Evolutionary conservation across 2,113 vertebrate species (phyloP).

Genomic region (Periophthalmus modestus): DNA sequence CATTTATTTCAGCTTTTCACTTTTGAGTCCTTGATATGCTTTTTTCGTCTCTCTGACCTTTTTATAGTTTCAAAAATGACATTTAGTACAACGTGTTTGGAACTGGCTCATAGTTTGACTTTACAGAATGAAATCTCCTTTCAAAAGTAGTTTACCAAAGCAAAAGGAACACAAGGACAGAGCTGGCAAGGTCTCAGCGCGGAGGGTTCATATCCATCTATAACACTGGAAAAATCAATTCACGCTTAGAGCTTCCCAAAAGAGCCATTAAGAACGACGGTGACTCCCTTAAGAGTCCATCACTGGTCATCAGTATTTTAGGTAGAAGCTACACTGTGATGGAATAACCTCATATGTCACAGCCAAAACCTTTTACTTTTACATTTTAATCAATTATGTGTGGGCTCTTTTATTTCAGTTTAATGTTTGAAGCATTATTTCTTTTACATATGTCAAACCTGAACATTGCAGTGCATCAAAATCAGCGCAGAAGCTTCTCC

Average conservation of each 20-base stretch:
- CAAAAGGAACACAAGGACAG: neutral
- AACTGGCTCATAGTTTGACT: neutral
- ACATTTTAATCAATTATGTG: neutral
- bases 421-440: too few relatives aligned
- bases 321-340: neutral
- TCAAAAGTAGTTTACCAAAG: neutral
- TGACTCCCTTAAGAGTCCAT: neutral
- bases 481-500: too few relatives aligned
- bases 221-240: conserved; percentile 9
- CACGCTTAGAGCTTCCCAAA: neutral
- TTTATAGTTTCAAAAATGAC: neutral
- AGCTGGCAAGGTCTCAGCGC: neutral
- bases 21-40: conserved; percentile 1
- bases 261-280: neutral
- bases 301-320: neutral
- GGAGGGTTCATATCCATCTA: neutral
- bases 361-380: neutral
- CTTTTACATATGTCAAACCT: too few relatives aligned
- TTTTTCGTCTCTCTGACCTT: neutral
- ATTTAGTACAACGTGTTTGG: neutral
- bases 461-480: too few relatives aligned
- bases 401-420: too few relatives aligned
- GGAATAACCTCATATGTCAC: neutral
- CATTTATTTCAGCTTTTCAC: conserved; percentile 1
- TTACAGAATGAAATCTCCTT: neutral